A percentile compares a stretch with the other conserved stretches of the same genome.
Evolutionary conservation across 92 coral and sea anemone genomes (phyloP).

Genomic region (Blastomussa wellsi): DNA sequence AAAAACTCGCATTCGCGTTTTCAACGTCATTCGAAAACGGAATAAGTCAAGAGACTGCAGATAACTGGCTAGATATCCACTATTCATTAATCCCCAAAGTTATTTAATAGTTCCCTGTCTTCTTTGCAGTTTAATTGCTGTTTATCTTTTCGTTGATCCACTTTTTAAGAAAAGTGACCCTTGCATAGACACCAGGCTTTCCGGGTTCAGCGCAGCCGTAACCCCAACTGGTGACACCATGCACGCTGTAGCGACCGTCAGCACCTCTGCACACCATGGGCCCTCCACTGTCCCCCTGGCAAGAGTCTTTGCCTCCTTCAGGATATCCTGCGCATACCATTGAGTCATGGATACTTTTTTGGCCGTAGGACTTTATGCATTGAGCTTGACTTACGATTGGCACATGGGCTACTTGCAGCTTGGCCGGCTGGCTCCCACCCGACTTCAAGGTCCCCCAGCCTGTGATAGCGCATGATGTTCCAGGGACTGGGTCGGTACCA

Average conservation of each 20-base stretch:
- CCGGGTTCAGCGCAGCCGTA: conserved; percentile 24
- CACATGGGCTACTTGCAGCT: conserved; percentile 26
- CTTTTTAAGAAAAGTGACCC: background rate
- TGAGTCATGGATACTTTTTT: conserved; percentile 14
- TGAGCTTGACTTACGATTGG: conserved; percentile 18
- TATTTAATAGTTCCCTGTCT: background rate
- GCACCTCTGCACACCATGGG: conserved; percentile 38
- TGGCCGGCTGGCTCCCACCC: conserved; percentile 19
- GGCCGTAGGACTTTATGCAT: conserved; percentile 3
- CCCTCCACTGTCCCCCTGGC: conserved; percentile 51
- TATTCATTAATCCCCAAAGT: background rate
- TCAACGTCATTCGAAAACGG: background rate
- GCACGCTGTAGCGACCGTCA: conserved; percentile 16
- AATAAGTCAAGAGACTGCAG: background rate
- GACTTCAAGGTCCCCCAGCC: conserved; percentile 40
- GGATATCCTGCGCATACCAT: conserved; percentile 48
- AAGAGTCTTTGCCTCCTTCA: conserved; percentile 39
- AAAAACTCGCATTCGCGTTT: background rate
- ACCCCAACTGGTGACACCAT: conserved; percentile 53
- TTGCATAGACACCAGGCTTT: conserved; percentile 42
- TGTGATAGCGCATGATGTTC: conserved; percentile 26
- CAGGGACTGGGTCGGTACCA: background rate
- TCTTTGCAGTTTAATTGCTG: background rate
- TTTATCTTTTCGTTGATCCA: conserved; percentile 29
- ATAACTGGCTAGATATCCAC: background rate